Conservation (phyloP, 1,140 invertebrate genomes). For the Macrosteles quadrilineatus region DNA sequence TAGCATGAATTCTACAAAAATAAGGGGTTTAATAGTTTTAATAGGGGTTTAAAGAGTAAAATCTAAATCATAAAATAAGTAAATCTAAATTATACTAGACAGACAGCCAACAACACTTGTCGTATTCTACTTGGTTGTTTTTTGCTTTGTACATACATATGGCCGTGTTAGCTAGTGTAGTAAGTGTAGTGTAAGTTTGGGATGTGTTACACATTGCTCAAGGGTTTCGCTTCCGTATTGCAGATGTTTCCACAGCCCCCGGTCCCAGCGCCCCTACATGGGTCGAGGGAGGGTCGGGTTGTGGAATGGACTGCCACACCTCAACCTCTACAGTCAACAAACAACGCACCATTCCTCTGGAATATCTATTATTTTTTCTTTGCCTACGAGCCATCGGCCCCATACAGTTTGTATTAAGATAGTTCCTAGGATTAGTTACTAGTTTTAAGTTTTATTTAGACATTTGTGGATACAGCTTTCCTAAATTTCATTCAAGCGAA, state of each 20-base stretch:
- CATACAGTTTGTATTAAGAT: constrained; percentile 2
- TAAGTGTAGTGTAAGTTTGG: not conserved
- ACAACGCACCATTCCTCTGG: constrained; percentile 2
- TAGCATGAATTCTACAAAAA: no score
- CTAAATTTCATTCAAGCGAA: no score
- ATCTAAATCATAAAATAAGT: no score
- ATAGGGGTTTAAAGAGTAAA: no score
- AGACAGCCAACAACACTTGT: no score
- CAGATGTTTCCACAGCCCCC: constrained; percentile 45
- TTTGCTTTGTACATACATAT: no score
- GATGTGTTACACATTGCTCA: constrained; percentile 33
- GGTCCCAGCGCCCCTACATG: not conserved
- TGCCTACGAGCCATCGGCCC: constrained; percentile 5
- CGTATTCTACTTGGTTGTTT: no score
- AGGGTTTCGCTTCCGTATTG: constrained; percentile 45
- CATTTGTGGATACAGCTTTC: no score
- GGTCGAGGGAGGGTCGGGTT: not conserved
- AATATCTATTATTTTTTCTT: constrained; percentile 23
- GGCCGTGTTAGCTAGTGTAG: no score
- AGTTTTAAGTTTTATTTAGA: not conserved
- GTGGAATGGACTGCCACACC: constrained; percentile 22
- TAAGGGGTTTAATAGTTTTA: no score
- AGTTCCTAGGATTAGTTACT: not conserved
- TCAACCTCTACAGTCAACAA: not conserved
- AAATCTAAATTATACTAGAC: no score